A percentile compares a stretch with the other conserved stretches of the same genome.
Evolutionary conservation across 2,888 invertebrate genomes (phyloP).

Genomic region (Neocrepidodera transversa): DNA sequence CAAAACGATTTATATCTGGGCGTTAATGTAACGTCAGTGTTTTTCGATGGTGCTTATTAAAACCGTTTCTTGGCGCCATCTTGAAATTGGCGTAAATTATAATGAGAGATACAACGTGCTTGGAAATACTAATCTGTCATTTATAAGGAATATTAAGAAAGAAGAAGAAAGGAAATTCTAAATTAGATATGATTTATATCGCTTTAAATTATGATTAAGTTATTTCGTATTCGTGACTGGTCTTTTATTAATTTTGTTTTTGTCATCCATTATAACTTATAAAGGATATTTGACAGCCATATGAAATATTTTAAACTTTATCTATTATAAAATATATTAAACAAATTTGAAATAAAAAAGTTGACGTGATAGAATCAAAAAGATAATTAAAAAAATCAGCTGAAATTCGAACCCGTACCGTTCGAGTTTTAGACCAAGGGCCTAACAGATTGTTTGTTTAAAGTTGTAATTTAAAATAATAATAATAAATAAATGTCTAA

Average conservation of each 20-base stretch:
- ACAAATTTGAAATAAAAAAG: too few relatives aligned
- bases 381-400: too few relatives aligned
- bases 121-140: conserved; percentile 20
- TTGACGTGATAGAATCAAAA: too few relatives aligned
- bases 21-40: conserved; percentile 42
- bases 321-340: too few relatives aligned
- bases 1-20: conserved; percentile 49
- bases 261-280: conserved; percentile 1
- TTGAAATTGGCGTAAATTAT: conserved; percentile 35
- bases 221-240: conserved; percentile 14
- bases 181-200: conserved; percentile 16
- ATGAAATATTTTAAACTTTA: too few relatives aligned
- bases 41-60: conserved; percentile 51
- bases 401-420: too few relatives aligned
- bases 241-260: not conserved
- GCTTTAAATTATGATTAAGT: conserved; percentile 14
- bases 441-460: too few relatives aligned
- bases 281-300: too few relatives aligned
- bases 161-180: conserved; percentile 12
- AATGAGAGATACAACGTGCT: conserved; percentile 27
- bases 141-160: conserved; percentile 23
- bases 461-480: too few relatives aligned
- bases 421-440: too few relatives aligned
- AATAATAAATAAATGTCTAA: too few relatives aligned
- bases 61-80: conserved; percentile 43